Conservation (phyloP, 1,140 invertebrate genomes). For the Leptopilina clavipes region DNA sequence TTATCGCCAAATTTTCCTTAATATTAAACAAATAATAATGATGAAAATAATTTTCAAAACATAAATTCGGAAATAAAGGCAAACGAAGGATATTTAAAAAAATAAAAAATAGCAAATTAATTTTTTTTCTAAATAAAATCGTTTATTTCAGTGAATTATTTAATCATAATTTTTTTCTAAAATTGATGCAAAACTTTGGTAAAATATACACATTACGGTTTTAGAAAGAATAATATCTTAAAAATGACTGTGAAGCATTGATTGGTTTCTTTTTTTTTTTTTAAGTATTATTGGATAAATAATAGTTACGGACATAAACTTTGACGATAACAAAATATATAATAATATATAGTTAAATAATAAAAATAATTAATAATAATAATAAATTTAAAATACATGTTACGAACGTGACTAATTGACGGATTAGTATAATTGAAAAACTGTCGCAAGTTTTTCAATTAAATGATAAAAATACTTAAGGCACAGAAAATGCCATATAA, state of each 20-base stretch:
- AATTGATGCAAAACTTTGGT: constrained; percentile 52
- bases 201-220: constrained; percentile 59
- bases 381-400: constrained; percentile 41
- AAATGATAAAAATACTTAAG: constrained; percentile 39
- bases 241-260: constrained; percentile 24
- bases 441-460: constrained; percentile 30
- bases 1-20: too few species aligned
- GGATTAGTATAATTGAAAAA: constrained; percentile 15
- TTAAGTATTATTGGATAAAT: constrained; percentile 10
- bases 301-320: constrained; percentile 41
- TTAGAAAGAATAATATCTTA: constrained; percentile 39
- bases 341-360: constrained; percentile 50
- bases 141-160: constrained; percentile 24
- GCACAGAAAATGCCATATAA: constrained; percentile 53
- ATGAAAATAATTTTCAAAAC: too few species aligned
- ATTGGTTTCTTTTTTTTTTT: not conserved
- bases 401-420: constrained; percentile 46
- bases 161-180: not conserved
- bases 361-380: constrained; percentile 49
- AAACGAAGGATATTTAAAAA: not conserved
- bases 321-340: constrained; percentile 55
- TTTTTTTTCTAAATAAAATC: constrained; percentile 21
- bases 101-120: not conserved
- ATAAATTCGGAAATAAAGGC: not conserved
- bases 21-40: too few species aligned